Evolutionary conservation across 2,888 invertebrate species (phyloP), one percentile per base, ranked within the genome.

Genomic region (Apomyelois bistriatella): DNA sequence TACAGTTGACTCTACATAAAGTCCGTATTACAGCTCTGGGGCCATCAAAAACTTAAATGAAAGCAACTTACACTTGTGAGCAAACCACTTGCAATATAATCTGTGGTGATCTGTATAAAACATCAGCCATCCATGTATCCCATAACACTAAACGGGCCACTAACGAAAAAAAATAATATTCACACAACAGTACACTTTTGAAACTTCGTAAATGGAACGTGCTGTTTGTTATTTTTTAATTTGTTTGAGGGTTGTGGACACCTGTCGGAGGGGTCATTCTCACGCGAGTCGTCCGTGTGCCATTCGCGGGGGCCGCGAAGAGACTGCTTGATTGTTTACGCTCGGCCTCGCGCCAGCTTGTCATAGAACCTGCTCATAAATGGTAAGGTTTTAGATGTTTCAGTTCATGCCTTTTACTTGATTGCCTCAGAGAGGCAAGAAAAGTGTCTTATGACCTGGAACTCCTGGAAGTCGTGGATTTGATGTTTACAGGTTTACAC

Each of bases 261-360:
- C 76, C 77, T 84, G 82, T 79, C 70, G 72, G 65, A 54, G 53
- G 58, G 66, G 69, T 73, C 71, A 71, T 69, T 64, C 55, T 32
- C 9, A 32, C 62, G 54, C 43, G 54, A 42, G 54, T 60, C 58
- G 65, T 58, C 70, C 86, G 76, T 62, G 73, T 76, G 75, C 61
- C 76, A 60, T 70, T 69, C 75, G 81, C 82, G 84, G 80, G 77
- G 85, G 76, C 79, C 82, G 77, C 73, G 65, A 75, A 81, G 70
- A 74, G 68, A 90, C 89, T 90, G 87, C 70, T 76, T 74, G 68
- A 83, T 82, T 90, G 88, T 89, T 89, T 89, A 88, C 87, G 76
- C 79, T 79, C 67, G 73, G 67, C 67, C 42, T 74, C 72, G 78
- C 70, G 72, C 68, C 67, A 69, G 65, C 64, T 64, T 53, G 61